phyloP scores from a whole-genome alignment of 2,113 vertebrate species.

The Australoheros scitulus region DNA sequence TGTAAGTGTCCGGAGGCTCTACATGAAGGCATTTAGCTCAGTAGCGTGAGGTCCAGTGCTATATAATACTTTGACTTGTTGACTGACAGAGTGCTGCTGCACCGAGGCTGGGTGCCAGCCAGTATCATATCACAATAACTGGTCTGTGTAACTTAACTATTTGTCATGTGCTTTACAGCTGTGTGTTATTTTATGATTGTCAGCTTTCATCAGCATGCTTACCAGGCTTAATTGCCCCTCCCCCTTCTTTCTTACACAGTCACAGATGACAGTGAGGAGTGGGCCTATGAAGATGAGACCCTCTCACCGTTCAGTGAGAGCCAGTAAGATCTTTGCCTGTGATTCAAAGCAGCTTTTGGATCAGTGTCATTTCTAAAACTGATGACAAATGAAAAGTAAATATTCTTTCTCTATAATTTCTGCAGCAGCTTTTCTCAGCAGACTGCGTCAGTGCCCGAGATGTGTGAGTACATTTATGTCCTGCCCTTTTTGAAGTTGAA shows the following conservation, averaged over 20 bases:
- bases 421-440: constrained; percentile 54
- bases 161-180: constrained; percentile 26
- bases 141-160: background rate
- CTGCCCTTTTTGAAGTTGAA: constrained; percentile 36
- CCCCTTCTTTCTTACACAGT: constrained; percentile 55
- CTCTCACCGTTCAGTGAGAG: constrained; percentile 59
- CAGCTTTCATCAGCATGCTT: background rate
- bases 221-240: constrained; percentile 13
- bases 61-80: background rate
- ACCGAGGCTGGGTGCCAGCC: background rate
- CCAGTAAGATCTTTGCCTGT: constrained; percentile 65
- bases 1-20: constrained; percentile 70
- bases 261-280: constrained; percentile 86
- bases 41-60: background rate
- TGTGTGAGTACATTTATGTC: constrained; percentile 67
- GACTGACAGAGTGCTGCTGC: constrained; percentile 3
- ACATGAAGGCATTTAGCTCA: background rate
- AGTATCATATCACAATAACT: background rate
- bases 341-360: background rate
- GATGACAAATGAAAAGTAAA: background rate
- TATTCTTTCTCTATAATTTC: constrained; percentile 5
- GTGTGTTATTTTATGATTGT: constrained; percentile 48
- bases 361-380: background rate
- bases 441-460: constrained; percentile 57
- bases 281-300: constrained; percentile 83